Evolutionary conservation across 1,140 invertebrate genomes (phyloP).

Genomic region (Agrilus planipennis): DNA sequence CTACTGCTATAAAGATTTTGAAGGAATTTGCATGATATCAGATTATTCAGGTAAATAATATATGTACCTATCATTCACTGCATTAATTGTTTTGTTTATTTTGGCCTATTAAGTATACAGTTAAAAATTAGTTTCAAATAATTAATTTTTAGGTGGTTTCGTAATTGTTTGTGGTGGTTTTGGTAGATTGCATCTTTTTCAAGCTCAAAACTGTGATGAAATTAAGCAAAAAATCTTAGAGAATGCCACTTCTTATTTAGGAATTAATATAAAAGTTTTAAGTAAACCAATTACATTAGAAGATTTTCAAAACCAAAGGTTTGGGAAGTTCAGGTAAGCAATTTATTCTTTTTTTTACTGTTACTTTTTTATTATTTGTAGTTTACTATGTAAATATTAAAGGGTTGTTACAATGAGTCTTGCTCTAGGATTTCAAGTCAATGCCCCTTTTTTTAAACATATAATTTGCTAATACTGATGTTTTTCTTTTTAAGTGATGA

Average conservation of each 20-base stretch:
- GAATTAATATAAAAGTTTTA: slow-evolving; percentile 70
- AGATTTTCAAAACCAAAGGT: slow-evolving; percentile 71
- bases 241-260: slow-evolving; percentile 64
- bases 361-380: no score
- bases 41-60: slow-evolving; percentile 32
- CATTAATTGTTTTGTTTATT: not conserved
- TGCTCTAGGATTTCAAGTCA: no score
- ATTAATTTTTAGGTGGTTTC: slow-evolving; percentile 52
- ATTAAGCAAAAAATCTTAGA: slow-evolving; percentile 79
- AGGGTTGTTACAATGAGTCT: no score
- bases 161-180: slow-evolving; percentile 80
- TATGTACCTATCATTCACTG: not conserved
- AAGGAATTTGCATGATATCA: slow-evolving; percentile 55
- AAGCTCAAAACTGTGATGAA: slow-evolving; percentile 67
- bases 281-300: slow-evolving; percentile 73
- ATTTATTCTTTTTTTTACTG: no score
- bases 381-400: no score
- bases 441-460: no score
- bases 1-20: slow-evolving; percentile 90
- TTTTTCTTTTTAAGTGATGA: slow-evolving; percentile 27
- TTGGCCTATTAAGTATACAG: not conserved
- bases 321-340: slow-evolving; percentile 85
- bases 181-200: slow-evolving; percentile 81
- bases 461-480: no score
- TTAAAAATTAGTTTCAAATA: slow-evolving; percentile 26